Percentiles rank a stretch among this genome's conserved stretches.
These are phyloP conservation scores for Helostoma temminkii DNA, from an alignment of 2,797 vertebrate genomes.

Conservation along the genomic window DNA sequence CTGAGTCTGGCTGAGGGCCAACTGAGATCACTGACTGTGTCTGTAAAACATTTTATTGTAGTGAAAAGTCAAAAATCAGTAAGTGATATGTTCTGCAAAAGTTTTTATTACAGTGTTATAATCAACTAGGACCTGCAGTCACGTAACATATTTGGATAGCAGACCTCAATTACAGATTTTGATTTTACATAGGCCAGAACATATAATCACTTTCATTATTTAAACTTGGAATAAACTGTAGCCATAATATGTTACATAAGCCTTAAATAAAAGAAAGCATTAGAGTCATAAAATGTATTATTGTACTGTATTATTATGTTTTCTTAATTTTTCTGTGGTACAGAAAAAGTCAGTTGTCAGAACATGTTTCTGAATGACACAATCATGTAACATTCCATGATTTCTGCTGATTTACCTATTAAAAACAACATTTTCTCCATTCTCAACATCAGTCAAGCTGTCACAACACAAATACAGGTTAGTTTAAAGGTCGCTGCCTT, in stretches of 20 bases:
- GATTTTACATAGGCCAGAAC: background rate
- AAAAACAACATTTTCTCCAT: background rate
- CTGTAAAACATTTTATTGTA: background rate
- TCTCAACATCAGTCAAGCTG: constrained; percentile 32
- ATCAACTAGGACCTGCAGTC: background rate
- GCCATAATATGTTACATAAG: background rate
- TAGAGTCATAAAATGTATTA: background rate
- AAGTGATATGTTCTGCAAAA: background rate
- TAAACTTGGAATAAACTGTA: background rate
- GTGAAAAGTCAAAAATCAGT: background rate
- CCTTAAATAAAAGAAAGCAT: background rate
- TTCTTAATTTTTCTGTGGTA: background rate
- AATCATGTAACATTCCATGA: background rate
- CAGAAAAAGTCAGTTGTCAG: background rate
- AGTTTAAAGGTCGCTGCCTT: constrained; percentile 13
- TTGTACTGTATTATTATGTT: too few species aligned
- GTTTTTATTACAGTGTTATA: background rate
- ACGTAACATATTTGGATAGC: background rate
- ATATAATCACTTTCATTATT: background rate
- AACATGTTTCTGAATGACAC: background rate
- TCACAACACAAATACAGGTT: constrained; percentile 7
- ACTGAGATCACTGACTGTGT: background rate
- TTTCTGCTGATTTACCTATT: constrained; percentile 1
- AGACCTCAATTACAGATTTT: constrained; percentile 2
- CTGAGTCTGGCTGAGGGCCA: background rate